phyloP scores from a whole-genome alignment of 2,888 invertebrate genomes.

The Dynastes tityus region DNA sequence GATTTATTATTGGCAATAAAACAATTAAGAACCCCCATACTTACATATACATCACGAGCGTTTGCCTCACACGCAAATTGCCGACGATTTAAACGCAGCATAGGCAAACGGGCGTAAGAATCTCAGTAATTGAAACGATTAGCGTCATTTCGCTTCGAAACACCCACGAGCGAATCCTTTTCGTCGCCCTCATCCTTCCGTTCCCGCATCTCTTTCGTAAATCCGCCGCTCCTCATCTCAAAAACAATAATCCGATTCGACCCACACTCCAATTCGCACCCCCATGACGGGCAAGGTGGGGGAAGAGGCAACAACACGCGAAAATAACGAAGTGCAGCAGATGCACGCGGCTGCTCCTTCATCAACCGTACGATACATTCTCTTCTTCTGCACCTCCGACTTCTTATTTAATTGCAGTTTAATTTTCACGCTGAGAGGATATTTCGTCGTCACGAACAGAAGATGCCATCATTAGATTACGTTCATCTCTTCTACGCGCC shows the following conservation, averaged over 20 bases:
- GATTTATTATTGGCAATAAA: slow-evolving; percentile 50
- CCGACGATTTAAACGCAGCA: slow-evolving; percentile 50
- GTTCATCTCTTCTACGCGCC: slow-evolving; percentile 10
- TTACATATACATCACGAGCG: slow-evolving; percentile 37
- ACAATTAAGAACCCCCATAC: slow-evolving; percentile 54
- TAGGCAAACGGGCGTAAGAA: slow-evolving; percentile 58
- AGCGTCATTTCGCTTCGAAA: slow-evolving; percentile 58
- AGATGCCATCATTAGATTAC: slow-evolving; percentile 34
- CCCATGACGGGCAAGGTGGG: slow-evolving; percentile 45
- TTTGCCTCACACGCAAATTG: slow-evolving; percentile 46
- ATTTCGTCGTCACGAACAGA: slow-evolving; percentile 35
- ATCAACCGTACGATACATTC: neutral
- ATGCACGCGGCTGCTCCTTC: slow-evolving; percentile 44
- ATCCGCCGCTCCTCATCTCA: slow-evolving; percentile 53
- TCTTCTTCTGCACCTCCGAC: slow-evolving; percentile 26
- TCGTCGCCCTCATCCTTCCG: slow-evolving; percentile 2
- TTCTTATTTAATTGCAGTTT: slow-evolving; percentile 54
- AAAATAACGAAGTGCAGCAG: slow-evolving; percentile 36
- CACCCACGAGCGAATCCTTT: slow-evolving; percentile 55
- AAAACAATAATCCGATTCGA: slow-evolving; percentile 61
- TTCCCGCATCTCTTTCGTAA: slow-evolving; percentile 44
- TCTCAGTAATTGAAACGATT: slow-evolving; percentile 61
- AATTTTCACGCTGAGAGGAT: slow-evolving; percentile 48
- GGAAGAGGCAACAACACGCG: neutral
- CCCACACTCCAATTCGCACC: slow-evolving; percentile 58